Base-by-base conservation (phyloP, 2,113 vertebrate genomes). In the Synchiropus splendidus region DNA sequence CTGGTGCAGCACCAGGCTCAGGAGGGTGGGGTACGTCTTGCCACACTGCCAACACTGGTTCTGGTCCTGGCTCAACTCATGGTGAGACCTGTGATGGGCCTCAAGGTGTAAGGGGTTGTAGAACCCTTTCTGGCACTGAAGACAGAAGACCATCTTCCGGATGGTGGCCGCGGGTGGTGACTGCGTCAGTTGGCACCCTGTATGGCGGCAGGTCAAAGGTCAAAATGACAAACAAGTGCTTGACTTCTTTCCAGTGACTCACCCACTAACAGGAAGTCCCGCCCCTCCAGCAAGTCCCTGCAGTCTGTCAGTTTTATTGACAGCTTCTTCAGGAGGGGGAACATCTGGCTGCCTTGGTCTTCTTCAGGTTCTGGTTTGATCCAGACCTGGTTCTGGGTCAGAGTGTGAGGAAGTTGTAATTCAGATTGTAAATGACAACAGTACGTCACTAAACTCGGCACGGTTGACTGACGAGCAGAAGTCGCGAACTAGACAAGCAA, bases 21-120 rank as follows among this genome's bases (percentile, higher is more conserved):
- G 53, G 43, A 77, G 45, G 2, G 65, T 70, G 0, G 72, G 63
- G 54, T 70, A 77, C 18, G n/a, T 65, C 57, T 76, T 79, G 17
- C 76, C 67, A 0, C 75, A 75, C 6, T 21, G 45, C 68, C 68
- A 68, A 58, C 77, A 77, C 58, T 73, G 31, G 14, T 77, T 79
- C 51, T 71, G 45, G 4, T 49, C 56, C 40, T 52, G 55, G 1
- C 74, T 74, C 0, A 27, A 8, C 21, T 27, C 21, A 8, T 3
- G 12, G 48, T 79, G 71, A 5, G 36, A 40, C 1, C 41, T 39
- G 43, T 15, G 55, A 44, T 79, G 77, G 4, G 64, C 70, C 46
- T 79, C 66, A 45, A 79, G 56, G 56, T 79, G 74, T 2, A 66
- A 15, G 13, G 1, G 2, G 41, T 75, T 75, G 18, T 77, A 77